Evolutionary conservation across 2,113 vertebrate genomes (phyloP).

Genomic region (Suncus etruscus): DNA sequence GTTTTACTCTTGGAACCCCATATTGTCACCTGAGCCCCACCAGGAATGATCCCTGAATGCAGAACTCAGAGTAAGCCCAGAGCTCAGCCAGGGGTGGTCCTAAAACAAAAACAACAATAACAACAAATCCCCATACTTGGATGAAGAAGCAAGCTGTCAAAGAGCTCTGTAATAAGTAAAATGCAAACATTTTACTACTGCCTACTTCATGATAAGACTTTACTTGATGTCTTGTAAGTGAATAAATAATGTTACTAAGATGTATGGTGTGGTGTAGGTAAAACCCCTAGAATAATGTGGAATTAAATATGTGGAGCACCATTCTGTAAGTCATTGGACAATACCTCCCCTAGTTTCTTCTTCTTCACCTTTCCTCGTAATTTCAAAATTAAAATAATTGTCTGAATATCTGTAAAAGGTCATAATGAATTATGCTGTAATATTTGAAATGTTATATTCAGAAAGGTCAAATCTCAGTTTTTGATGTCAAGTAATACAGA

Average conservation of each 20-base stretch:
- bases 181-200: background rate
- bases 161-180: slow-evolving; percentile 51
- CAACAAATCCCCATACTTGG: background rate
- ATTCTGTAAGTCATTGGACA: slow-evolving; percentile 10
- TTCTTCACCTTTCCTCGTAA: slow-evolving; percentile 60
- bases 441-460: slow-evolving; percentile 68
- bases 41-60: too few species aligned
- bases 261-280: background rate
- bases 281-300: slow-evolving; percentile 41
- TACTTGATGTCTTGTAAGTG: slow-evolving; percentile 5
- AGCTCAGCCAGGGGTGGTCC: too few species aligned
- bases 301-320: background rate
- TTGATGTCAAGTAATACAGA: slow-evolving; percentile 56
- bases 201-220: slow-evolving; percentile 39
- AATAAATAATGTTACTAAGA: background rate
- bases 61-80: too few species aligned
- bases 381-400: slow-evolving; percentile 70
- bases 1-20: too few species aligned
- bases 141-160: background rate
- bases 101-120: too few species aligned
- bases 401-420: slow-evolving; percentile 78
- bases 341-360: background rate
- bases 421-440: slow-evolving; percentile 73
- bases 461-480: slow-evolving; percentile 71
- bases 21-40: too few species aligned